Conservation (phyloP, 1,140 invertebrate genomes). For the Bicyclus anynana region DNA sequence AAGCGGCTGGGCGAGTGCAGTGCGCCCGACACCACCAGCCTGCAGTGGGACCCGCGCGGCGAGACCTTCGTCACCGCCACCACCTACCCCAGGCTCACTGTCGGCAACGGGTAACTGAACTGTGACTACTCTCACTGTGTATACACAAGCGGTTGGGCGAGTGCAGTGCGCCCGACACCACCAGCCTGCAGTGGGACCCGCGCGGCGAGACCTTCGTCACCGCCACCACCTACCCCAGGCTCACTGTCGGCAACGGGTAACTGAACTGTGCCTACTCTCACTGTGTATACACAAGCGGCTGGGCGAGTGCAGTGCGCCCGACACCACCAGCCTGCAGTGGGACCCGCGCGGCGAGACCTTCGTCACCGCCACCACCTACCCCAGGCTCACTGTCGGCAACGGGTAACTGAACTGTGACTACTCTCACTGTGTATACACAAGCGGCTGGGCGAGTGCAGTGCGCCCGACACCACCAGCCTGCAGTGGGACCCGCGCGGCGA, state of each 20-base stretch:
- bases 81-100: conserved; percentile 92
- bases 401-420: conserved; percentile 82
- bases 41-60: conserved; percentile 95
- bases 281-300: too few relatives aligned
- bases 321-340: conserved; percentile 95
- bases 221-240: conserved; percentile 94
- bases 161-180: conserved; percentile 90
- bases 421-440: too few relatives aligned
- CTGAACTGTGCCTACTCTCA: too few relatives aligned
- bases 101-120: conserved; percentile 87
- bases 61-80: conserved; percentile 96
- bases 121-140: too few relatives aligned
- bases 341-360: conserved; percentile 95
- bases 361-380: conserved; percentile 95
- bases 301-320: conserved; percentile 86
- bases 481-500: conserved; percentile 95
- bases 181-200: conserved; percentile 93
- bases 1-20: conserved; percentile 85
- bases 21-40: conserved; percentile 91
- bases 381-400: conserved; percentile 93
- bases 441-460: conserved; percentile 84
- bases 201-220: conserved; percentile 96
- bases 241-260: conserved; percentile 93
- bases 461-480: conserved; percentile 92
- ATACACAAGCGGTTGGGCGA: conserved; percentile 85